Evolutionary conservation across 1,140 invertebrate species (phyloP).

Genomic region (Zophobas atratus): DNA sequence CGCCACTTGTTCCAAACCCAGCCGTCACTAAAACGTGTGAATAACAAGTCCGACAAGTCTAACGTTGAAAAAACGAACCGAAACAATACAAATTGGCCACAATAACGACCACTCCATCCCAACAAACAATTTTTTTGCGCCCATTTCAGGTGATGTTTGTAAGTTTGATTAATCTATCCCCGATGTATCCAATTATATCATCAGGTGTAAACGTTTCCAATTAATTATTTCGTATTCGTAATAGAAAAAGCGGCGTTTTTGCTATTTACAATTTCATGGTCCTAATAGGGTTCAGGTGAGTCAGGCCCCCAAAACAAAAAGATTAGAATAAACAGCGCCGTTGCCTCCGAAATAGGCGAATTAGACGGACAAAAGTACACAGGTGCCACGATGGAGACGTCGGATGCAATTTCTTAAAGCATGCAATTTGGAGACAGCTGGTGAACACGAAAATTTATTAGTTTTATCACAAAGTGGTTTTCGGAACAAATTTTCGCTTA

Average conservation of each 20-base stretch:
- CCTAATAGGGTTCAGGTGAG: neutral
- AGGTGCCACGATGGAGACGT: no score
- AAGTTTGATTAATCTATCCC: constrained; percentile 2
- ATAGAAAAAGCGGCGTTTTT: neutral
- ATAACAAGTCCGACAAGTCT: neutral
- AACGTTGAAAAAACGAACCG: constrained; percentile 1
- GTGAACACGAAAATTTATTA: no score
- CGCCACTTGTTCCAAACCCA: no score
- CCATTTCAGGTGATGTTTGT: neutral
- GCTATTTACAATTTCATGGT: constrained; percentile 1
- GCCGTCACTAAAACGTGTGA: no score
- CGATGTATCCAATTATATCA: neutral
- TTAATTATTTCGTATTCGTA: neutral
- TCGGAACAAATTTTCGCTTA: no score
- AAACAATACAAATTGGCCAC: neutral
- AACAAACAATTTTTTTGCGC: constrained; percentile 1
- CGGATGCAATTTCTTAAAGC: no score
- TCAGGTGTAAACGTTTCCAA: constrained; percentile 1
- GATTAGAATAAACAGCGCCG: neutral
- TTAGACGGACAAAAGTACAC: neutral
- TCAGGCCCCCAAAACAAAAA: neutral
- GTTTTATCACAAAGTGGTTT: no score
- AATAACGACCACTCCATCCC: neutral
- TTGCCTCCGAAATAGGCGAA: neutral
- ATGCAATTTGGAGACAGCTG: no score